These are phyloP conservation scores for Gallinago undulata DNA, from an alignment of 2,113 vertebrate genomes.

Conservation along the genomic window DNA sequence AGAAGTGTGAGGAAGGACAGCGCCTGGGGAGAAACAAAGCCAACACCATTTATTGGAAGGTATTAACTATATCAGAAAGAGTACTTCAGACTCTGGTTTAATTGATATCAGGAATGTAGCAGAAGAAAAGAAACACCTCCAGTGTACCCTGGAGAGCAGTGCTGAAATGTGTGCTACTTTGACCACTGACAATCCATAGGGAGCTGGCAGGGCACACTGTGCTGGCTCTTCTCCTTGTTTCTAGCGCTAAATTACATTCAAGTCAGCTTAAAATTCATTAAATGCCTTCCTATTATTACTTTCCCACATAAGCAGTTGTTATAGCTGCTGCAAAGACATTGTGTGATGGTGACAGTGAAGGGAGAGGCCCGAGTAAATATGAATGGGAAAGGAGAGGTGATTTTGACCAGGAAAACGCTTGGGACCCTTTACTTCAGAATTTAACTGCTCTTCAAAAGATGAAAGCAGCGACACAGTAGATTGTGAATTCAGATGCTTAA, in stretches of 20 bases:
- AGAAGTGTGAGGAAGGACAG: neutral
- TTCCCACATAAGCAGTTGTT: slow-evolving; percentile 53
- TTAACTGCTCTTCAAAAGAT: slow-evolving; percentile 47
- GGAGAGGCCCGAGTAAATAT: slow-evolving; percentile 36
- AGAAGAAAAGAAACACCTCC: slow-evolving; percentile 23
- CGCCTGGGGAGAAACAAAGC: neutral
- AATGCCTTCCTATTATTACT: slow-evolving; percentile 55
- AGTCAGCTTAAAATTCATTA: slow-evolving; percentile 68
- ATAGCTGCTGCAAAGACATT: slow-evolving; percentile 42
- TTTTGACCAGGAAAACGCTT: slow-evolving; percentile 39
- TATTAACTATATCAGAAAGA: slow-evolving; percentile 43
- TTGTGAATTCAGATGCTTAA: slow-evolving; percentile 12
- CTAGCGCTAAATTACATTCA: slow-evolving; percentile 64
- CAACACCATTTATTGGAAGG: slow-evolving; percentile 38
- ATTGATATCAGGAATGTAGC: slow-evolving; percentile 48
- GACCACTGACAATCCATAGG: slow-evolving; percentile 56
- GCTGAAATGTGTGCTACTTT: slow-evolving; percentile 44
- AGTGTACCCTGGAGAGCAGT: slow-evolving; percentile 29
- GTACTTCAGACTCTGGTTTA: slow-evolving; percentile 55
- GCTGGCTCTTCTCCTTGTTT: slow-evolving; percentile 53
- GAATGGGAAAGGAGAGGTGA: slow-evolving; percentile 37
- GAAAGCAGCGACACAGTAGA: slow-evolving; percentile 7
- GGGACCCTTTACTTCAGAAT: slow-evolving; percentile 46
- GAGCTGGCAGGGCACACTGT: slow-evolving; percentile 53
- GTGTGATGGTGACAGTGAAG: neutral